These are phyloP conservation scores for Drosophila helvetica DNA, from an alignment of 2,888 invertebrate genomes.

Conservation along the genomic window DNA sequence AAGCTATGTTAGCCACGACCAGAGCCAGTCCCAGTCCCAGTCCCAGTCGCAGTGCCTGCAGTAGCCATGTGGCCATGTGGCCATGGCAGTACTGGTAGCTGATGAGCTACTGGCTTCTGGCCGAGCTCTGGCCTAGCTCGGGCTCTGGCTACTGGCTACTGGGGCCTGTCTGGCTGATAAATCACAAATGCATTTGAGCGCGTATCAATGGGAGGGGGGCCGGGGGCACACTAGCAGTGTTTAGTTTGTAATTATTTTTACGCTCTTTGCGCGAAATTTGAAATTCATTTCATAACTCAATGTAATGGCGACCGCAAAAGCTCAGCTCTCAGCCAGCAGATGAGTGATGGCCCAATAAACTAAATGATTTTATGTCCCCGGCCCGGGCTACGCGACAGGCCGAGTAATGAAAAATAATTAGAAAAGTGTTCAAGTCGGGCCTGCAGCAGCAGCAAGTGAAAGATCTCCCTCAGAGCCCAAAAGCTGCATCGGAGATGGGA, in stretches of 20 bases:
- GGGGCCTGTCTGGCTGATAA: constrained; percentile 64
- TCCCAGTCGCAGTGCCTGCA: no score
- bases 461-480: constrained; percentile 16
- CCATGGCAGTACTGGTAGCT: constrained; percentile 41
- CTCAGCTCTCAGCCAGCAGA: constrained; percentile 52
- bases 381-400: constrained; percentile 63
- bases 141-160: constrained; percentile 33
- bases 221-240: constrained; percentile 35
- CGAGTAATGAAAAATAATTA: constrained; percentile 77
- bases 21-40: constrained; percentile 42
- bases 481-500: constrained; percentile 5
- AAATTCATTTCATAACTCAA: constrained; percentile 79
- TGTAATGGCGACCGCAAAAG: constrained; percentile 76
- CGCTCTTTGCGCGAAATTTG: constrained; percentile 75
- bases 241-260: constrained; percentile 72
- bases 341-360: constrained; percentile 81
- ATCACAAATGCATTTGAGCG: constrained; percentile 74
- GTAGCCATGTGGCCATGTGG: constrained; percentile 24
- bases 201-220: constrained; percentile 63
- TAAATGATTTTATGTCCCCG: constrained; percentile 73
- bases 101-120: constrained; percentile 68
- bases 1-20: constrained; percentile 55
- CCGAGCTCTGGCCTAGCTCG: constrained; percentile 24
- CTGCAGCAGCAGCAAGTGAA: constrained; percentile 23
- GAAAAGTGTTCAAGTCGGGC: constrained; percentile 64